Base-by-base conservation (phyloP, 2,888 invertebrate genomes). In the Mesorhabditis spiculigera region DNA sequence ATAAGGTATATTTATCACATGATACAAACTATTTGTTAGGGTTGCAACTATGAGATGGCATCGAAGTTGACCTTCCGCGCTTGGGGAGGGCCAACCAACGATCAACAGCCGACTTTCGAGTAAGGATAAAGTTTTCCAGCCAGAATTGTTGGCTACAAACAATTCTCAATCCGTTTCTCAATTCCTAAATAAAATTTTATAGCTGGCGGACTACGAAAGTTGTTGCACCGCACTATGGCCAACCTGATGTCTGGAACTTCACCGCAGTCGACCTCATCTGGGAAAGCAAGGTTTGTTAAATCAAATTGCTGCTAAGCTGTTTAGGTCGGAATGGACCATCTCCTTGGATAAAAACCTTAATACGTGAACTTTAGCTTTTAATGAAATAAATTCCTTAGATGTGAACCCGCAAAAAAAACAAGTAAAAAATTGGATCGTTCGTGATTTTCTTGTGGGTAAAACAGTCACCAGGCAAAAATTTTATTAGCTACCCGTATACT, bases 221-320 rank as follows among this genome's bases (percentile, higher is more conserved):
- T 78, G 77, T 75, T 41, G 74, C 81, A 8, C 77, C 77, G 28
- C 93, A 92, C 82, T 86, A 89, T 73, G 92, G 92, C 1, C 91
- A 92, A 6, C 92, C 93, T 0, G 91, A 92, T 78, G 86, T 89
- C 63, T 93, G 92, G 90, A 88, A 90, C 66, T 93, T 93, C 85
- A 88, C 89, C 43, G 90, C 90, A 3, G 88, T 91, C 43, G 75
- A 81, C 68, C 74, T 82, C 43, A 79, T 82, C 50, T 84, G 84
- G 84, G 75, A 80, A 65, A 71, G 80, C 6, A 43, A 65, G 5
- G 74, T 50, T 50, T 50, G 10, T 50, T 13, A 13, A 50, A 13
- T 50, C n/a, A 10, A 50, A 50, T 50, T 50, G 8, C 58, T 50
- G n/a, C n/a, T 10, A 13, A 50, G n/a, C n/a, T 50, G 10, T 50